A percentile compares a stretch with the other conserved stretches of the same genome.
Conservation (phyloP, 30 jellyfish, hydroid and myxozoan genomes). For the Aurelia sp. region DNA sequence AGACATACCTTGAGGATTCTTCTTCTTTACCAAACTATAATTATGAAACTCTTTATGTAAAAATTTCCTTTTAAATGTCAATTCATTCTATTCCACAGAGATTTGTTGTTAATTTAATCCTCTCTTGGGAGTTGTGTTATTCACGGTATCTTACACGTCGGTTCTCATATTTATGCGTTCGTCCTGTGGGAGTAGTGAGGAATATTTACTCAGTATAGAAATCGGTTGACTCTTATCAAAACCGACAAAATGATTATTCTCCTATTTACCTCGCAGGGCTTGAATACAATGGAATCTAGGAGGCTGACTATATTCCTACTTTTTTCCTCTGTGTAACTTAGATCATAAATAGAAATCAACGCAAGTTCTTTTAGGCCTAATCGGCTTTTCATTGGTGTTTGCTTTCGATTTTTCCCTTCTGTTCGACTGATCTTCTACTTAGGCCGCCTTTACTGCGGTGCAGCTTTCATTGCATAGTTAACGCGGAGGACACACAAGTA, state of each 20-base stretch:
- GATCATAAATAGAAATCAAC: conserved; percentile 59
- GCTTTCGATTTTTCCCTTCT: conserved; percentile 57
- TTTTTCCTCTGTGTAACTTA: conserved; percentile 59
- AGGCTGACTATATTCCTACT: conserved; percentile 54
- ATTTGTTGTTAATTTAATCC: background rate
- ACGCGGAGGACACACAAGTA: conserved; percentile 28
- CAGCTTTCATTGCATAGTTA: conserved; percentile 44
- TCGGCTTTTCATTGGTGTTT: conserved; percentile 64
- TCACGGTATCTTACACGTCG: conserved; percentile 38
- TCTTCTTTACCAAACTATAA: too few relatives aligned
- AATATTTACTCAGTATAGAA: conserved; percentile 61
- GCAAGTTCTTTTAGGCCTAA: conserved; percentile 62
- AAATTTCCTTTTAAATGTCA: too few relatives aligned
- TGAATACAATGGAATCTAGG: conserved; percentile 65
- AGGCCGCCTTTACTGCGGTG: conserved; percentile 52
- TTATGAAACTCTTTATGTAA: too few relatives aligned
- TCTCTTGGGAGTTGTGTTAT: conserved; percentile 33
- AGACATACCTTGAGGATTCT: too few relatives aligned
- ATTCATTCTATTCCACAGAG: too few relatives aligned
- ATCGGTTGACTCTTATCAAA: conserved; percentile 57
- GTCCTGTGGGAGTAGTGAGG: conserved; percentile 76
- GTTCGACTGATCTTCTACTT: conserved; percentile 25
- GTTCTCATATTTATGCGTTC: conserved; percentile 52
- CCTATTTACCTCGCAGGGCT: conserved; percentile 53
- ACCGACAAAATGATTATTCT: conserved; percentile 74